phyloP scores from a whole-genome alignment of 2,797 vertebrate species.

The Phoxinus dragarum region DNA sequence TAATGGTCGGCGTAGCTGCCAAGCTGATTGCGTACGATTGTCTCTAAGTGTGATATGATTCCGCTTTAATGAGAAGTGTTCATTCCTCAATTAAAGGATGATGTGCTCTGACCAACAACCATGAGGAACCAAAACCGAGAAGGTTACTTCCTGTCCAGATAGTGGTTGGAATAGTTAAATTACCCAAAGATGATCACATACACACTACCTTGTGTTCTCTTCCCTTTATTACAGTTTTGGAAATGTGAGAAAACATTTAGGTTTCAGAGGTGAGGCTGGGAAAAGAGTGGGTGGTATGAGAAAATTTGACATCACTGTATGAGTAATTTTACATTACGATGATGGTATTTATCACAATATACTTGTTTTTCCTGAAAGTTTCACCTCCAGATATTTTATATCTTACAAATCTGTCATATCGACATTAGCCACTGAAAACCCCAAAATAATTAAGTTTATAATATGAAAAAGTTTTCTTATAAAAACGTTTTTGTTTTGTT shows the following conservation, averaged over 20 bases:
- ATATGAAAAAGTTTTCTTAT: too few relatives aligned
- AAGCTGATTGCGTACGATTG: slow-evolving; percentile 33
- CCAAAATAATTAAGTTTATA: not conserved
- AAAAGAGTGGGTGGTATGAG: slow-evolving; percentile 19
- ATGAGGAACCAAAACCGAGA: slow-evolving; percentile 35
- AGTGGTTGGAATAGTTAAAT: slow-evolving; percentile 17
- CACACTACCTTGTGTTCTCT: not conserved
- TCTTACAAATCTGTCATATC: not conserved
- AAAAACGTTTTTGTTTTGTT: not conserved
- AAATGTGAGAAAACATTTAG: not conserved
- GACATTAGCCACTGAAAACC: not conserved
- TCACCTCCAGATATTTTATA: not conserved
- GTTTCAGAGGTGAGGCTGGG: slow-evolving; percentile 10
- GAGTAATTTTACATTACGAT: not conserved
- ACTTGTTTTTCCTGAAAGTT: not conserved
- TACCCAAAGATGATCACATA: not conserved
- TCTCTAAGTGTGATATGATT: slow-evolving; percentile 42
- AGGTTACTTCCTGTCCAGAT: slow-evolving; percentile 31
- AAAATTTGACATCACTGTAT: slow-evolving; percentile 5
- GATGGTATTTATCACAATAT: not conserved
- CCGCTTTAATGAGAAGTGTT: slow-evolving; percentile 40
- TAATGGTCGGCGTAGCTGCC: slow-evolving; percentile 26
- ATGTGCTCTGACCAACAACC: slow-evolving; percentile 7
- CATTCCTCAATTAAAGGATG: slow-evolving; percentile 31
- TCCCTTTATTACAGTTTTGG: not conserved